Conservation (phyloP, 1,140 invertebrate genomes). For the Hyphantria cunea region DNA sequence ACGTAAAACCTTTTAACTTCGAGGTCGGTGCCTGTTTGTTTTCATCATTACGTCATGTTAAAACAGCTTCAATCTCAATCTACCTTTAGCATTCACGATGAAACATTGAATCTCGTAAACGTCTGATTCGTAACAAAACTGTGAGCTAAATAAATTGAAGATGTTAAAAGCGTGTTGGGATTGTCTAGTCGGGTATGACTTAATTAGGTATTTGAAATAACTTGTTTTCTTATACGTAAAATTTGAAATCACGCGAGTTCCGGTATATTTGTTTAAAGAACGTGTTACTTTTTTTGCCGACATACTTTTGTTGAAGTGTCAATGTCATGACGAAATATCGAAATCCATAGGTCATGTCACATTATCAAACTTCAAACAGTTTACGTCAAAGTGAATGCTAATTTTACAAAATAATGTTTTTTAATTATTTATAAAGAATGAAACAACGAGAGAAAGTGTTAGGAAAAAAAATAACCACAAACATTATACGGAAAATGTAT, state of each 20-base stretch:
- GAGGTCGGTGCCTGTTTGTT: conserved; percentile 68
- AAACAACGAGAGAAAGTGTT: too few species aligned
- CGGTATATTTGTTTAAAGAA: not conserved
- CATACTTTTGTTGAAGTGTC: conserved; percentile 22
- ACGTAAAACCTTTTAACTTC: conserved; percentile 40
- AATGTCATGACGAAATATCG: conserved; percentile 4
- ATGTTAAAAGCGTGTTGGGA: conserved; percentile 74
- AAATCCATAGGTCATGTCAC: not conserved
- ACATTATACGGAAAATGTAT: too few species aligned
- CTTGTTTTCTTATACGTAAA: too few species aligned
- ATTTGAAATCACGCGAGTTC: not conserved
- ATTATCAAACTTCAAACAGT: conserved; percentile 6
- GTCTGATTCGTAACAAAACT: conserved; percentile 30
- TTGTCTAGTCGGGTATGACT: conserved; percentile 60
- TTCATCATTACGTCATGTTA: conserved; percentile 70
- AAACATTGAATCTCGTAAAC: conserved; percentile 21
- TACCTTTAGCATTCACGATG: conserved; percentile 34
- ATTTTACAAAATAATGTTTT: too few species aligned
- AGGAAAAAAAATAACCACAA: too few species aligned
- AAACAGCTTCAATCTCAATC: conserved; percentile 49
- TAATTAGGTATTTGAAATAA: conserved; percentile 27
- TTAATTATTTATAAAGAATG: too few species aligned
- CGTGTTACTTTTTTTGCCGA: conserved; percentile 8
- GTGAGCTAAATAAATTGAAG: conserved; percentile 39
- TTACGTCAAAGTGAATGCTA: too few species aligned